Base-by-base conservation (phyloP, 1,140 invertebrate species). In the Dendrolimus kikuchii region DNA sequence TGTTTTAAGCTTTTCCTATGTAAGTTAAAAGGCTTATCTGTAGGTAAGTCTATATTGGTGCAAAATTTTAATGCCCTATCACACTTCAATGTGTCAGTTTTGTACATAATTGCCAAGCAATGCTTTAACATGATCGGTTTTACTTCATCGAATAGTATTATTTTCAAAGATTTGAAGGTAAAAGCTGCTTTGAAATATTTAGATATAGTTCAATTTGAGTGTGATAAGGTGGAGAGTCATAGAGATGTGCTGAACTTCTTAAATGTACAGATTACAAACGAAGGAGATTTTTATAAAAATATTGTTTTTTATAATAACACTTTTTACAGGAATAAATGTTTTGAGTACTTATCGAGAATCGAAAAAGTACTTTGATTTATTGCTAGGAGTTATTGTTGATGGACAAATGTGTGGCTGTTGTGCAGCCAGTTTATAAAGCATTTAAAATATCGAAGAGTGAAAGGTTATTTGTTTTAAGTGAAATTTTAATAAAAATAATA, bases 231-330 rank as follows among this genome's bases (percentile, higher is more conserved):
- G 50, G 64, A 78, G 37, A 68, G 66, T 2, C 63, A 58, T n/a
- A 77, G 64, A 40, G 79, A 81, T 72, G 68, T 86, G 23, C 61
- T 84, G 39, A 86, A 78, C 51, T 66, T 62, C 7, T 55, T 83
- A 7, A 73, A 71, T 5, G 81, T 86, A 5, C 74, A 79, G 46
- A 63, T 73, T 4, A 86, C 78, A 6, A 83, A 84, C 58, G 55
- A 60, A 48, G 81, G 78, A 42, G 74, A 81, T 8, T 83, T 84
- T 62, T 86, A 74, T 59, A 73, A 69, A 40, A 83, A 70, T 60
- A 71, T 85, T 69, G 73, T 86, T 4, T 75, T 81, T 50, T 85
- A 81, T 52, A 86, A 86, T 53, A 86, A 86, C 49, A 85, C 81
- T 41, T 77, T 82, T 51, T 85, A 85, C 47, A 74, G 77, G 64